These are phyloP conservation scores for Tiliacea citrago DNA, from an alignment of 2,888 invertebrate species.

Conservation along the genomic window DNA sequence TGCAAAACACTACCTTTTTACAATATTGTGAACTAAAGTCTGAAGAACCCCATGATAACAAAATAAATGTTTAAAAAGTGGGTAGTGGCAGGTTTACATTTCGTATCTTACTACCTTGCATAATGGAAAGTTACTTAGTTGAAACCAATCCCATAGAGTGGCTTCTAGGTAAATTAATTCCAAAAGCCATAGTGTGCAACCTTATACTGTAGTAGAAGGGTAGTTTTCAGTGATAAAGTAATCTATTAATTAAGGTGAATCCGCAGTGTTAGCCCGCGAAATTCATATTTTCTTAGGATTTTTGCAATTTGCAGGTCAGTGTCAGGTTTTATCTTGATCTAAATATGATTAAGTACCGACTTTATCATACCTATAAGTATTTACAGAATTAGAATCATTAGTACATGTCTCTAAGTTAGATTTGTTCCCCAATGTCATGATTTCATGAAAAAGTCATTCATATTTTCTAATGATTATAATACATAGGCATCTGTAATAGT, in stretches of 20 bases:
- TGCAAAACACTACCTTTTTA: not conserved
- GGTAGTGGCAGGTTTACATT: not conserved
- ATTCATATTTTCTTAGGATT: no score
- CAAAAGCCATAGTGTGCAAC: slow-evolving; percentile 23
- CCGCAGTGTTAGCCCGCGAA: no score
- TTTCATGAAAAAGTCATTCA: no score
- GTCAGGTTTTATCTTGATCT: no score
- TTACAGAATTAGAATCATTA: no score
- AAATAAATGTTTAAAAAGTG: not conserved
- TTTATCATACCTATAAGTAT: no score
- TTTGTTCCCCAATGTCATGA: no score
- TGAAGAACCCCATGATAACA: not conserved
- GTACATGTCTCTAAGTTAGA: no score
- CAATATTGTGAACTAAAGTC: not conserved
- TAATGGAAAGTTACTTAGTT: slow-evolving; percentile 20
- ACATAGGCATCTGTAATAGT: no score
- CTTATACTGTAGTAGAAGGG: not conserved
- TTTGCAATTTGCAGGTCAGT: no score
- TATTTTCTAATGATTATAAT: no score
- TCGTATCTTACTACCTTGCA: slow-evolving; percentile 18
- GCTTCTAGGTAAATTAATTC: slow-evolving; percentile 41
- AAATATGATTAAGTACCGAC: no score
- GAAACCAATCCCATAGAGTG: slow-evolving; percentile 37
- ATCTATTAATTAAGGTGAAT: not conserved
- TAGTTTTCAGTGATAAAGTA: slow-evolving; percentile 13